Conservation (phyloP, 2,888 invertebrate species). For the Sesia bembeciformis region DNA sequence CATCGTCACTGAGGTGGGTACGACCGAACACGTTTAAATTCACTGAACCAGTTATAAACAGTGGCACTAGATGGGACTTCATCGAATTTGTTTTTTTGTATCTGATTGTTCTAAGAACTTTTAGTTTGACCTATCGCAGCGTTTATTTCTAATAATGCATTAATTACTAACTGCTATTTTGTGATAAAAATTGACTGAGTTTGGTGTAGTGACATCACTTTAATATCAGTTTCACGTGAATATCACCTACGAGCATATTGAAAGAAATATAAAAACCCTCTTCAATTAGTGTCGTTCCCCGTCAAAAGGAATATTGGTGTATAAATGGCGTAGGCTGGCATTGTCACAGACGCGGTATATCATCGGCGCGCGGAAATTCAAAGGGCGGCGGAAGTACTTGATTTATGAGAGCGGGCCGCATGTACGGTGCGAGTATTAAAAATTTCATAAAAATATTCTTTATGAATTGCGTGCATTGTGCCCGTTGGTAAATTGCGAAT, state of each 20-base stretch:
- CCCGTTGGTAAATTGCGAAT: slow-evolving; percentile 18
- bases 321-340: slow-evolving; percentile 41
- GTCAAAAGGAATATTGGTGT: slow-evolving; percentile 56
- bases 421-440: slow-evolving; percentile 57
- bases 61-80: too few relatives aligned
- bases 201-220: too few relatives aligned
- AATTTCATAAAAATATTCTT: slow-evolving; percentile 63
- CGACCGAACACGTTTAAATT: too few relatives aligned
- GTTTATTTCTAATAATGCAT: too few relatives aligned
- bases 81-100: too few relatives aligned
- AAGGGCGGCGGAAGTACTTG: slow-evolving; percentile 65
- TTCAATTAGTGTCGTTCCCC: slow-evolving; percentile 49
- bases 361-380: slow-evolving; percentile 58
- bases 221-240: too few relatives aligned
- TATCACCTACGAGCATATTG: background rate
- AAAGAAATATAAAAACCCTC: slow-evolving; percentile 9
- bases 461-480: slow-evolving; percentile 41
- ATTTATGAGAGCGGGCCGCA: slow-evolving; percentile 56
- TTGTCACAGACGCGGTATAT: slow-evolving; percentile 61
- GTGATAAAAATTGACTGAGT: too few relatives aligned
- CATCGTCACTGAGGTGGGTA: too few relatives aligned
- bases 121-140: too few relatives aligned
- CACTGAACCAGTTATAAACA: too few relatives aligned
- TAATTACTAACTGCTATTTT: too few relatives aligned
- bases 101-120: too few relatives aligned